A percentile compares a stretch with the other conserved stretches of the same genome.
phyloP scores from a whole-genome alignment of 2,113 vertebrate species.

The Tupaia tana region DNA sequence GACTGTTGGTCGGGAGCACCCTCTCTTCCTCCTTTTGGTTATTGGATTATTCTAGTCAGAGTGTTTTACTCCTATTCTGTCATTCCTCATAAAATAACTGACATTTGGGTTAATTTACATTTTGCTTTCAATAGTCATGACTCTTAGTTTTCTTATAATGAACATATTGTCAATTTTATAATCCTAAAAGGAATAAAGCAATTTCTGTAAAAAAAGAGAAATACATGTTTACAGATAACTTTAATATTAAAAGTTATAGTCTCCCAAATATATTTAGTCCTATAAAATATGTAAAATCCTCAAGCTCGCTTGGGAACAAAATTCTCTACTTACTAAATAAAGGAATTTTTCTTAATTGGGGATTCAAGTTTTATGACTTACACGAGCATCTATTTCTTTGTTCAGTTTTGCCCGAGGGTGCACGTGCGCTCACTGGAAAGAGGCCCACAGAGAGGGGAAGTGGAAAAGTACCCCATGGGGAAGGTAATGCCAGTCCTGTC shows the following conservation, averaged over 20 bases:
- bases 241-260: constrained; percentile 30
- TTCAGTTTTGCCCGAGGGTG: too few species aligned
- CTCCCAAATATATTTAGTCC: constrained; percentile 19
- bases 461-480: too few species aligned
- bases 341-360: constrained; percentile 41
- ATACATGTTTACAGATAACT: constrained; percentile 43
- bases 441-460: too few species aligned
- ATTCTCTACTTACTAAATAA: constrained; percentile 33
- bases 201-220: constrained; percentile 55
- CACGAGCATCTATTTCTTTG: background rate
- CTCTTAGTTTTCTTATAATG: background rate
- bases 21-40: background rate
- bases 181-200: background rate
- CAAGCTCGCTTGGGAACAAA: constrained; percentile 43
- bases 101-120: constrained; percentile 11
- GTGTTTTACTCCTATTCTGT: background rate
- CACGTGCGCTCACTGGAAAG: too few species aligned
- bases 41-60: background rate
- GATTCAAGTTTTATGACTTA: constrained; percentile 41
- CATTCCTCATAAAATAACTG: constrained; percentile 4
- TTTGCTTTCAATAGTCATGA: constrained; percentile 8
- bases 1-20: background rate
- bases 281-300: constrained; percentile 57
- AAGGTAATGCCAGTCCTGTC: too few species aligned
- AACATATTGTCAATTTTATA: constrained; percentile 5